Conservation (phyloP, 1,140 invertebrate species). For the Lithobius niger region DNA sequence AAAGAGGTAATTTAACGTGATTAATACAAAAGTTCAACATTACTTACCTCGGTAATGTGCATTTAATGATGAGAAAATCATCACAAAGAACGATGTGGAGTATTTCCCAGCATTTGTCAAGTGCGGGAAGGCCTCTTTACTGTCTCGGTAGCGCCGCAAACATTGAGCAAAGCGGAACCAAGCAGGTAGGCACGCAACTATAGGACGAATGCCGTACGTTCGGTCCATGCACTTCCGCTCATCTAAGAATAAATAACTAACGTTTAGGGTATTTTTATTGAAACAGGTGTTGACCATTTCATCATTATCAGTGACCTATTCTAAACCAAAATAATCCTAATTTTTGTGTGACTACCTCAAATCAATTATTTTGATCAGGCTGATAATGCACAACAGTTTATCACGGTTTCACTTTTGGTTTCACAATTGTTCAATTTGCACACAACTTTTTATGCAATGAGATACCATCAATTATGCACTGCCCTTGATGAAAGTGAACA, state of each 20-base stretch:
- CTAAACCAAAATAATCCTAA: no score
- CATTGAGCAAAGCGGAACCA: conserved; percentile 98
- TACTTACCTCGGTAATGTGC: conserved; percentile 46
- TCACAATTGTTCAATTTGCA: no score
- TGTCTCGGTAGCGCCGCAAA: conserved; percentile 68
- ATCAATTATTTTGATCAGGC: no score
- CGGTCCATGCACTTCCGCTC: conserved; percentile 29
- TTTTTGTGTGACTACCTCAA: no score
- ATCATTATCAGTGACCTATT: no score
- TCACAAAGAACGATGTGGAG: conserved; percentile 90
- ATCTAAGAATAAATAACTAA: conserved; percentile 16
- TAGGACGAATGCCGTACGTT: conserved; percentile 42
- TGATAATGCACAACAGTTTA: no score
- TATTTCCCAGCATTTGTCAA: conserved; percentile 95
- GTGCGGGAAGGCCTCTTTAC: conserved; percentile 39
- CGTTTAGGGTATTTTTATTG: background rate
- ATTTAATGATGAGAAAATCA: conserved; percentile 67
- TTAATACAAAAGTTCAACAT: background rate
- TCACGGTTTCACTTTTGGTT: no score
- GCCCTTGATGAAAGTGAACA: no score
- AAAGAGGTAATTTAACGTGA: background rate
- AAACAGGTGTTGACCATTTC: no score
- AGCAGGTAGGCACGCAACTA: conserved; percentile 83
- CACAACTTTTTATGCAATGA: no score
- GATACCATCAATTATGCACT: no score